A percentile compares a stretch with the other conserved stretches of the same genome.
These are phyloP conservation scores for Drosophila littoralis DNA, from an alignment of 1,140 invertebrate genomes.

Conservation along the genomic window DNA sequence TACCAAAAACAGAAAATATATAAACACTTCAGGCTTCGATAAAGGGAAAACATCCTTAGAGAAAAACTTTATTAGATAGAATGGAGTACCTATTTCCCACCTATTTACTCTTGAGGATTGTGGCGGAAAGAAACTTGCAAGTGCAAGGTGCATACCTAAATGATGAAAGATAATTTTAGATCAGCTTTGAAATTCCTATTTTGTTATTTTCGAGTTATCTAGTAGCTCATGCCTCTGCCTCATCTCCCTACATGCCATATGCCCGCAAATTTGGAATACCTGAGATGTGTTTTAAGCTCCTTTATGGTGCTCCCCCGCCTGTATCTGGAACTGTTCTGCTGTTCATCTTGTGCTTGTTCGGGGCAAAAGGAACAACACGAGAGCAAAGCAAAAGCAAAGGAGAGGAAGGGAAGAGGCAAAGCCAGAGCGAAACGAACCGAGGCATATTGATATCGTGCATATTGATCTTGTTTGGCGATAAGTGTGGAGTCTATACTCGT, in stretches of 20 bases:
- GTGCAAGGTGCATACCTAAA: no score
- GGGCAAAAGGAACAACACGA: slow-evolving; percentile 32
- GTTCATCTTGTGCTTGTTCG: slow-evolving; percentile 19
- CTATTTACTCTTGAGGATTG: no score
- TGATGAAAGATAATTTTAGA: no score
- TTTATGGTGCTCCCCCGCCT: slow-evolving; percentile 3
- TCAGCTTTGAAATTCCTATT: no score
- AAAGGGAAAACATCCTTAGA: no score
- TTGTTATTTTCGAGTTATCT: no score
- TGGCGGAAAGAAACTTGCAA: no score
- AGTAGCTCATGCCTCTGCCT: no score
- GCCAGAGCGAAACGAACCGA: slow-evolving; percentile 13
- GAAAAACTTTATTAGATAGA: no score
- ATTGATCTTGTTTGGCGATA: slow-evolving; percentile 84
- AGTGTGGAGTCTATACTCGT: slow-evolving; percentile 61
- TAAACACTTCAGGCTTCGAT: no score
- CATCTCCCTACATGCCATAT: slow-evolving; percentile 1
- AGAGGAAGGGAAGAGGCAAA: not conserved
- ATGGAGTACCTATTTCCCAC: no score
- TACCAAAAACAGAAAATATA: no score
- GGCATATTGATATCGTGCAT: slow-evolving; percentile 84
- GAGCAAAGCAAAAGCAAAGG: slow-evolving; percentile 4
- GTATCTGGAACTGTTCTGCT: slow-evolving; percentile 6
- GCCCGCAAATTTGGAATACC: slow-evolving; percentile 7
- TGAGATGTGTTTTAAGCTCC: not conserved